Evolutionary conservation across 2,888 invertebrate species (phyloP).

Genomic region (Podabrus alpinus): DNA sequence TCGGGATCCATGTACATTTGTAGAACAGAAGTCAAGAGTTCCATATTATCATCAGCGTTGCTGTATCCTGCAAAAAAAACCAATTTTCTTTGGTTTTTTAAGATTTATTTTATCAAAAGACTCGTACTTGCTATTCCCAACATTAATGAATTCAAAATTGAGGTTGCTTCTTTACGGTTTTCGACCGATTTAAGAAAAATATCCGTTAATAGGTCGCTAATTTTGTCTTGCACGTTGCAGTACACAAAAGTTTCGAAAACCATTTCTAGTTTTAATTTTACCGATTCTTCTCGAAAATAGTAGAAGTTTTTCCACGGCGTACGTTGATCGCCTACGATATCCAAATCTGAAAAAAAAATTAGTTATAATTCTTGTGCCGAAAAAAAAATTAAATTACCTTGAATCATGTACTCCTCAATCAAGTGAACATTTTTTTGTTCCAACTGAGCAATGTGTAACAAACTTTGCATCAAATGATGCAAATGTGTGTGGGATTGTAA

Average conservation of each 20-base stretch:
- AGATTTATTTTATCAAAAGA: background rate
- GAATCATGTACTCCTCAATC: conserved; percentile 58
- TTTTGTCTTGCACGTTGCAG: conserved; percentile 60
- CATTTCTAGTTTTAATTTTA: conserved; percentile 58
- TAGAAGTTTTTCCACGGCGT: conserved; percentile 69
- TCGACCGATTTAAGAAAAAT: conserved; percentile 59
- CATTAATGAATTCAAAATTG: conserved; percentile 61
- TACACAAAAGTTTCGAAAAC: conserved; percentile 62
- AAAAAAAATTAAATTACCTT: conserved; percentile 43
- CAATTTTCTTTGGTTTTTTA: background rate
- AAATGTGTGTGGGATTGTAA: conserved; percentile 61
- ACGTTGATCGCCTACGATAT: conserved; percentile 48
- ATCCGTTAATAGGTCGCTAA: conserved; percentile 67
- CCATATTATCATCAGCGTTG: background rate
- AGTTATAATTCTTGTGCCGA: too few species aligned
- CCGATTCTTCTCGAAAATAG: conserved; percentile 59
- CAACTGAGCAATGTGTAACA: conserved; percentile 61
- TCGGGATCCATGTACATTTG: conserved; percentile 58
- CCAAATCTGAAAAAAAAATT: conserved; percentile 42
- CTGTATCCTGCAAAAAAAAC: background rate
- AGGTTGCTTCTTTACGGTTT: conserved; percentile 64
- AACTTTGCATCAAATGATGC: conserved; percentile 61
- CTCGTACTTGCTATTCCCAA: conserved; percentile 10
- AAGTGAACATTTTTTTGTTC: conserved; percentile 57
- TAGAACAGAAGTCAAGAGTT: conserved; percentile 30